Evolutionary conservation across 1,140 invertebrate species (phyloP).

Genomic region (Anoplophora glabripennis): DNA sequence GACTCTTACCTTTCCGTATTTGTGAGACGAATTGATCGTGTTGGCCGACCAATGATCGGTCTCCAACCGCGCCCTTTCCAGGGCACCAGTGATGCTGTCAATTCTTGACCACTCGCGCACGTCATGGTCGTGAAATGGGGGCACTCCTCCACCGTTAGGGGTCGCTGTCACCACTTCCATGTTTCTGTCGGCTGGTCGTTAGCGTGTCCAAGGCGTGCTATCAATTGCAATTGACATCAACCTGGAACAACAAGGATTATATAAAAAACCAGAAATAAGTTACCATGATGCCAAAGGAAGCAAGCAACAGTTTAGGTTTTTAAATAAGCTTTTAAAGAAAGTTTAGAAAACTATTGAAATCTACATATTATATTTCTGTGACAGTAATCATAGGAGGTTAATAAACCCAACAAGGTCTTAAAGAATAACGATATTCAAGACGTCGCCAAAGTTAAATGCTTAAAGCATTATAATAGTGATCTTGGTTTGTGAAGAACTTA

Average conservation of each 20-base stretch:
- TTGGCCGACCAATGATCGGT: conserved; percentile 54
- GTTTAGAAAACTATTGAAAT: too few relatives aligned
- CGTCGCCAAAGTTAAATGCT: too few relatives aligned
- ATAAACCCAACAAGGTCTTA: too few relatives aligned
- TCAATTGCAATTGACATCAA: conserved; percentile 39
- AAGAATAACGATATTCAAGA: too few relatives aligned
- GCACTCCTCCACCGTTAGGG: conserved; percentile 42
- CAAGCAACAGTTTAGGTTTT: too few relatives aligned
- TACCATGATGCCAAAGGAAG: too few relatives aligned
- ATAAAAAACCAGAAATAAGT: too few relatives aligned
- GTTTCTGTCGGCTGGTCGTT: conserved; percentile 12
- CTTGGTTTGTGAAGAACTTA: too few relatives aligned
- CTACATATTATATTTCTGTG: too few relatives aligned
- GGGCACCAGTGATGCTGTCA: conserved; percentile 53
- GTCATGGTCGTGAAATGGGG: conserved; percentile 53
- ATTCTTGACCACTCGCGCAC: conserved; percentile 56
- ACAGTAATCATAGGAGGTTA: too few relatives aligned
- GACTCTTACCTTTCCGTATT: conserved; percentile 55
- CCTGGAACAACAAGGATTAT: conserved; percentile 30
- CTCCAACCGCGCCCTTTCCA: conserved; percentile 55
- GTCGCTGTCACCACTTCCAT: conserved; percentile 56
- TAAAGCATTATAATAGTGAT: too few relatives aligned
- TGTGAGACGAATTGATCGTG: conserved; percentile 51
- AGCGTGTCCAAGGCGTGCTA: conserved; percentile 24
- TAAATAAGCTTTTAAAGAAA: too few relatives aligned